phyloP scores from a whole-genome alignment of 2,888 invertebrate species.

The Gymnoscelis rufifasciata region DNA sequence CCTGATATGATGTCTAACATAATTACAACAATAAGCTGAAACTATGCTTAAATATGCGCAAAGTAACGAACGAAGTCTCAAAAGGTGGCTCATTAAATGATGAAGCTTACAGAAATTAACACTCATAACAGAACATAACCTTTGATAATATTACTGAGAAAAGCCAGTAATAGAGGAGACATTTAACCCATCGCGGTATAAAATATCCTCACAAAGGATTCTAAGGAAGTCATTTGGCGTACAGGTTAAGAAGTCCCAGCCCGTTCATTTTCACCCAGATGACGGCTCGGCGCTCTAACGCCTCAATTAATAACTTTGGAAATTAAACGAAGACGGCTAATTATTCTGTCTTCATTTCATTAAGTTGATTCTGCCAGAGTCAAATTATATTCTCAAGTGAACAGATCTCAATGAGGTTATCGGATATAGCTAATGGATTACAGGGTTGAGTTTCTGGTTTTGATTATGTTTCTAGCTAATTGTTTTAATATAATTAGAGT shows the following conservation, averaged over 20 bases:
- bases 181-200: not conserved
- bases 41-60: no score
- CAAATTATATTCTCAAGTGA: constrained; percentile 38
- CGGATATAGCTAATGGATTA: constrained; percentile 5
- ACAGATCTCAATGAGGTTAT: constrained; percentile 7
- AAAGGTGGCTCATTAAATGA: no score
- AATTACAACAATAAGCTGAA: no score
- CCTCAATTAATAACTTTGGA: constrained; percentile 73
- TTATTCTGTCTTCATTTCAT: constrained; percentile 70
- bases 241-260: constrained; percentile 26
- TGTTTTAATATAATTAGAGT: no score
- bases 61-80: no score
- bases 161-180: no score
- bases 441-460: not conserved
- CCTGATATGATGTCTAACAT: no score
- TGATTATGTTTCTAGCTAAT: constrained; percentile 1
- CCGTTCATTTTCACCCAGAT: constrained; percentile 47
- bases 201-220: constrained; percentile 4
- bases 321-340: constrained; percentile 68
- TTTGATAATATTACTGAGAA: no score
- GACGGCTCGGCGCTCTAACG: constrained; percentile 59
- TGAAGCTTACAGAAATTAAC: no score
- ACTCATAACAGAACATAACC: no score
- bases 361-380: constrained; percentile 43
- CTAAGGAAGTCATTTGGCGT: constrained; percentile 28